phyloP scores from a whole-genome alignment of 1,140 invertebrate species.

The Brachionus rubens region DNA sequence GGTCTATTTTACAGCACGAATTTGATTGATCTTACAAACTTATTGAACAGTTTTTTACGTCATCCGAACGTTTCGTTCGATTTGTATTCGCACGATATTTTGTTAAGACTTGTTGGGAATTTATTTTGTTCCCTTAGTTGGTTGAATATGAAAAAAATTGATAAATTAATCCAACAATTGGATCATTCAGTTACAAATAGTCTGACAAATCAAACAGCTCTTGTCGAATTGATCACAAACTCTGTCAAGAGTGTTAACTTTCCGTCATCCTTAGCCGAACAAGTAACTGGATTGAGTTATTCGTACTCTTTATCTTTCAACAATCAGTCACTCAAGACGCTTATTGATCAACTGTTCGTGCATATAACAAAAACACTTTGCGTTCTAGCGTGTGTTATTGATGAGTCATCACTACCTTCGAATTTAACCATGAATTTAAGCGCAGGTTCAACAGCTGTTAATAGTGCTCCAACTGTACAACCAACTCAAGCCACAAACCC shows the following conservation, averaged over 20 bases:
- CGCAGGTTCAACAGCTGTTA: slow-evolving; percentile 47
- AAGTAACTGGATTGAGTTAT: slow-evolving; percentile 22
- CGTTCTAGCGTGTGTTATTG: slow-evolving; percentile 72
- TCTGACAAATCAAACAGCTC: background rate
- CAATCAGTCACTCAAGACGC: slow-evolving; percentile 57
- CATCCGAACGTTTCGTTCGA: slow-evolving; percentile 31
- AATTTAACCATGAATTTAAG: slow-evolving; percentile 63
- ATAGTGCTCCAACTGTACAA: slow-evolving; percentile 38
- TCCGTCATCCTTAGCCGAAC: background rate
- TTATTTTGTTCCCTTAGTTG: slow-evolving; percentile 13
- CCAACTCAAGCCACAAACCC: background rate
- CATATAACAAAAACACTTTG: slow-evolving; percentile 71
- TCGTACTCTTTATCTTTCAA: slow-evolving; percentile 52
- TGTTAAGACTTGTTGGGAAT: background rate
- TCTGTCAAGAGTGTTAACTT: background rate
- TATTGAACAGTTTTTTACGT: background rate
- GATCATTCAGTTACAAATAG: background rate
- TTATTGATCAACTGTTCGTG: slow-evolving; percentile 67
- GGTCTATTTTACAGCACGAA: slow-evolving; percentile 5
- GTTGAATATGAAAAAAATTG: slow-evolving; percentile 35
- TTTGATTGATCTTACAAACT: slow-evolving; percentile 7
- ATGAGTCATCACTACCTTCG: slow-evolving; percentile 67
- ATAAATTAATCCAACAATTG: background rate
- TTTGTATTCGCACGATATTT: slow-evolving; percentile 23
- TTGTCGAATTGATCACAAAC: background rate